These are phyloP conservation scores for Shinisaurus crocodilurus DNA, from an alignment of 2,113 vertebrate species.

Conservation along the genomic window DNA sequence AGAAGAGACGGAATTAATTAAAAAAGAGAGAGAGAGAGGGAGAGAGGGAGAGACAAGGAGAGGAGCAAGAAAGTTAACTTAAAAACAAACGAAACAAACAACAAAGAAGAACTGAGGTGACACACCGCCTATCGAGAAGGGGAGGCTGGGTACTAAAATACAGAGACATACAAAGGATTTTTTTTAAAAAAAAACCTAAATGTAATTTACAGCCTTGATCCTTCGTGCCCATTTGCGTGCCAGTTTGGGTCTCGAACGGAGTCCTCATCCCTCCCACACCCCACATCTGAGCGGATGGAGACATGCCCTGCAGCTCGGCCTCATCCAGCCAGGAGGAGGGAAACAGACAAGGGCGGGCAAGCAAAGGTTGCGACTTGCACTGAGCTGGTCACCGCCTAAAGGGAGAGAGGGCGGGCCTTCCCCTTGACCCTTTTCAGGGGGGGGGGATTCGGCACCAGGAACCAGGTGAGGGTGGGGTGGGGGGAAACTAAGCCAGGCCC, in stretches of 20 bases:
- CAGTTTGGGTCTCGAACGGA: conserved; percentile 33
- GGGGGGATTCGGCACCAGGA: conserved; percentile 68
- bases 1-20: conserved; percentile 20
- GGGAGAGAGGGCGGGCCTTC: conserved; percentile 63
- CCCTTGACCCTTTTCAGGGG: conserved; percentile 56
- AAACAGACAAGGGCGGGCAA: conserved; percentile 43
- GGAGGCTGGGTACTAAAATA: conserved; percentile 31
- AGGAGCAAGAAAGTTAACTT: conserved; percentile 63
- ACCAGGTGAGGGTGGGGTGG: conserved; percentile 63
- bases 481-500: conserved; percentile 65
- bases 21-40: conserved; percentile 18
- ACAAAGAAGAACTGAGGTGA: conserved; percentile 8
- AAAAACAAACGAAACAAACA: conserved; percentile 32
- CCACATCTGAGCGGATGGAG: conserved; percentile 44
- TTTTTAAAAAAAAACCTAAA: conserved; percentile 12
- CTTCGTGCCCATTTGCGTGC: conserved; percentile 37
- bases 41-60: background rate
- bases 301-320: conserved; percentile 55
- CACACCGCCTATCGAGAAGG: conserved; percentile 36
- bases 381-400: conserved; percentile 66
- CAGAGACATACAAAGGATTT: conserved; percentile 42
- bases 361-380: conserved; percentile 67
- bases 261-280: conserved; percentile 20
- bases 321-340: conserved; percentile 35
- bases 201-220: conserved; percentile 60